These are phyloP conservation scores for Pampus argenteus DNA, from an alignment of 2,797 vertebrate genomes.

Conservation along the genomic window DNA sequence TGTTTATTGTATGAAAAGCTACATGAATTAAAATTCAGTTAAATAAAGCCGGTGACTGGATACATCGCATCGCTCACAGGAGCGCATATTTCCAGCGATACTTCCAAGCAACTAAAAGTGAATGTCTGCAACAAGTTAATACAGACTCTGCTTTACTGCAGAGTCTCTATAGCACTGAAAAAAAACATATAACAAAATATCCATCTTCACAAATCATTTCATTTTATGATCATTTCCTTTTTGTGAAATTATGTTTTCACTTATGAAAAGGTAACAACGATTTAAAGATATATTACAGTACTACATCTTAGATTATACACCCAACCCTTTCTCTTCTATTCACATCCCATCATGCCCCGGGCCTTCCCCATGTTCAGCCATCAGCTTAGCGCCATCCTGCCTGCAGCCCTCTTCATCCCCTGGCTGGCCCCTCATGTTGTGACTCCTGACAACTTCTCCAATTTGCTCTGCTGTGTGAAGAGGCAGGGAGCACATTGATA, in stretches of 20 bases:
- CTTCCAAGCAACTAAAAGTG: too few relatives aligned
- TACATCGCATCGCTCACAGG: neutral
- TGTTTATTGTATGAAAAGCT: too few relatives aligned
- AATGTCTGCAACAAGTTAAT: neutral
- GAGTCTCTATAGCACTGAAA: neutral
- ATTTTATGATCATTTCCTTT: too few relatives aligned
- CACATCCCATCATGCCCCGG: slow-evolving; percentile 68
- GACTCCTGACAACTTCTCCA: slow-evolving; percentile 94
- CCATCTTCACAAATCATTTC: neutral
- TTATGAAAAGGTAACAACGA: neutral
- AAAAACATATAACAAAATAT: neutral
- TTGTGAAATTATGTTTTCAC: too few relatives aligned
- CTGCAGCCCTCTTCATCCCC: slow-evolving; percentile 69
- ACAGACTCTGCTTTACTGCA: neutral
- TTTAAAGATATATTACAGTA: neutral
- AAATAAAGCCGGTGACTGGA: neutral
- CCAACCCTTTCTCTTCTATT: neutral
- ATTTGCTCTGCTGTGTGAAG: slow-evolving; percentile 93
- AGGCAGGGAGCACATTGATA: slow-evolving; percentile 89
- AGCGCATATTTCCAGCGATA: neutral
- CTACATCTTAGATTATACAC: neutral
- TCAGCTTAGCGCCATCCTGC: slow-evolving; percentile 75
- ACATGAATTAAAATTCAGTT: too few relatives aligned
- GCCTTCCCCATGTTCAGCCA: slow-evolving; percentile 44
- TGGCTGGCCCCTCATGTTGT: slow-evolving; percentile 87